Evolutionary conservation across 1,140 invertebrate genomes (phyloP), one percentile per base, ranked within the genome.

Genomic region (Thaumatotibia leucotreta): DNA sequence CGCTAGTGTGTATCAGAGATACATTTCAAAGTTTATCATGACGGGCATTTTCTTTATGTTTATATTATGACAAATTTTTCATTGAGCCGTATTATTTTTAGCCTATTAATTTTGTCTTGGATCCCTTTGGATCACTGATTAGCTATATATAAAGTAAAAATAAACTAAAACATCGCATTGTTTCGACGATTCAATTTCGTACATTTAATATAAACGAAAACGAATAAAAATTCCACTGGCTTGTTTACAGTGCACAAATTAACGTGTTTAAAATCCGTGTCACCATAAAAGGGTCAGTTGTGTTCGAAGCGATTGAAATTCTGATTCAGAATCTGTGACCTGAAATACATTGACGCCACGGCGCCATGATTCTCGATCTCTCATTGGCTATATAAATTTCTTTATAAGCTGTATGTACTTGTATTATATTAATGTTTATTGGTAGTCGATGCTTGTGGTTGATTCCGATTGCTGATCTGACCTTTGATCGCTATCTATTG

Each of bases 301-400:
- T 33, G 61, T 14, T 31, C 31, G 32, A 62, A 72, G 78, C 72
- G 73, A 69, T 75, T 73, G 71, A 80, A 75, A 77, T 83, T 74
- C 75, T 83, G 79, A 77, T 79, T 84, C 79, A 78, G 73, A 83
- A 80, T 76, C 24, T 77, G 79, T 79, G 73, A 74, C 69, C 76
- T 76, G 72, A 76, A 78, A 75, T 74, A 75, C 66, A 67, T 76
- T 76, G 79, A 64, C 76, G 49, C 64, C 61, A 58, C 67, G 80
- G 82, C 82, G 82, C 83, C 82, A 70, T 72, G 65, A 31, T 27
- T 54, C 50, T 54, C 23, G 50, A 58, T 58, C 52, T 58, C n/a
- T 58, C 11, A 58, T 27, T 58, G 52, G 52, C 29, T 24, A 24
- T 52, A 52, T 52, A 20, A 0, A 8, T 52, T 58, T 58, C 52